These are phyloP conservation scores for Desmophyllum pertusum DNA, from an alignment of 92 coral and sea anemone species.

Conservation along the genomic window DNA sequence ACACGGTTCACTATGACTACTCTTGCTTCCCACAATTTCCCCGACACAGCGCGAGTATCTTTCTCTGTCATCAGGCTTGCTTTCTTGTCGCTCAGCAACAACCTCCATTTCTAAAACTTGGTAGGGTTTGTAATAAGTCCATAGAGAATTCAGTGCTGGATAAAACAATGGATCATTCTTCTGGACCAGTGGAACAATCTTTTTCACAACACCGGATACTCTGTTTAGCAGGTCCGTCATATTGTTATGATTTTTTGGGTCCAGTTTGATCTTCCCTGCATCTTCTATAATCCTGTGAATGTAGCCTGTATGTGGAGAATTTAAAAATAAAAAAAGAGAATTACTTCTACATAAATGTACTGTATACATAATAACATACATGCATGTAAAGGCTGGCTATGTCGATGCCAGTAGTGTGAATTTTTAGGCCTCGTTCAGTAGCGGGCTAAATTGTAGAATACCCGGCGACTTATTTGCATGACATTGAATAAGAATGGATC, in stretches of 20 bases:
- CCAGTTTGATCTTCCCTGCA: slow-evolving; percentile 11
- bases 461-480: too few species aligned
- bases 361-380: too few species aligned
- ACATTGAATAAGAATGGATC: too few species aligned
- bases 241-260: neutral
- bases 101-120: neutral
- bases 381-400: too few species aligned
- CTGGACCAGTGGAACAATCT: slow-evolving; percentile 6
- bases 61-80: neutral
- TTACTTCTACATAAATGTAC: too few species aligned
- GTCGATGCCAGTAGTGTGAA: too few species aligned
- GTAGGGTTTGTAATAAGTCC: slow-evolving; percentile 34
- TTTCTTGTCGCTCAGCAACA: neutral
- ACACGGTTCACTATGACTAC: slow-evolving; percentile 10
- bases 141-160: slow-evolving; percentile 17
- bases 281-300: slow-evolving; percentile 17
- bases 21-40: slow-evolving; percentile 25
- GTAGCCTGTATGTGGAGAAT: slow-evolving; percentile 17
- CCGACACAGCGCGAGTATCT: slow-evolving; percentile 10
- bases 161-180: slow-evolving; percentile 33
- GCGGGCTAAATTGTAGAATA: too few species aligned
- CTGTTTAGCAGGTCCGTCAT: slow-evolving; percentile 15
- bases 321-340: neutral
- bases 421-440: too few species aligned
- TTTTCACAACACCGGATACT: neutral